Evolutionary conservation across 2,113 vertebrate genomes (phyloP).

Genomic region (Ageneiosus marmoratus): DNA sequence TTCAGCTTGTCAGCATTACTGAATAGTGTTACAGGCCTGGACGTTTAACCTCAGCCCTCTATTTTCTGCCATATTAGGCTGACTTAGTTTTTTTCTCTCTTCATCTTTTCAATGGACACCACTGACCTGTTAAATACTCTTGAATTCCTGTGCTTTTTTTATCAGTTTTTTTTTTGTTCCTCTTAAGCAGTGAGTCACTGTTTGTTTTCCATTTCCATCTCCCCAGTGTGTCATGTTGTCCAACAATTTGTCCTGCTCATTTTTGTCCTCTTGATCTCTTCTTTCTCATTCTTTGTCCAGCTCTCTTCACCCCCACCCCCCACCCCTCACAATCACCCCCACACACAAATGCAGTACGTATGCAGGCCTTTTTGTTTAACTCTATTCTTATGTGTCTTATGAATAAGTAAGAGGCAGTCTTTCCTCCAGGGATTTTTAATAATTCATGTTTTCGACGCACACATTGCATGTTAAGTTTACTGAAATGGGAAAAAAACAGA

Average conservation of each 20-base stretch:
- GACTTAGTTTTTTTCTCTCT: neutral
- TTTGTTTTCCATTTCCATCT: slow-evolving; percentile 27
- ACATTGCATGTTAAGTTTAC: slow-evolving; percentile 76
- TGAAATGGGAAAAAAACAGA: slow-evolving; percentile 64
- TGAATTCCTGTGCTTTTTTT: neutral
- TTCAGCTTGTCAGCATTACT: slow-evolving; percentile 44
- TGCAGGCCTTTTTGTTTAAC: slow-evolving; percentile 67
- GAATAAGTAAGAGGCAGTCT: slow-evolving; percentile 80
- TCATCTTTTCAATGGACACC: neutral
- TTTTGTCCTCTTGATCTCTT: slow-evolving; percentile 37
- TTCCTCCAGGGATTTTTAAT: slow-evolving; percentile 79
- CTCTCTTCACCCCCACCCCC: slow-evolving; percentile 30
- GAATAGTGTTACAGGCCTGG: slow-evolving; percentile 28
- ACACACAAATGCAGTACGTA: slow-evolving; percentile 55
- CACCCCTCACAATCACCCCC: neutral
- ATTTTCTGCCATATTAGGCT: slow-evolving; percentile 19
- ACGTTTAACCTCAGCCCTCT: neutral
- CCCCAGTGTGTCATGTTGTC: neutral
- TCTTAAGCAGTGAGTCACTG: neutral
- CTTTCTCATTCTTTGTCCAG: slow-evolving; percentile 31
- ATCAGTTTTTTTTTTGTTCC: neutral
- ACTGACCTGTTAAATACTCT: slow-evolving; percentile 13
- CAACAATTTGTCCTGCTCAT: slow-evolving; percentile 40
- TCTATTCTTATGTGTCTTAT: slow-evolving; percentile 79
- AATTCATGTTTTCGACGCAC: slow-evolving; percentile 72